Percentiles rank a stretch among this genome's conserved stretches.
These are phyloP conservation scores for Apotomis capreana DNA, from an alignment of 2,888 invertebrate genomes.

Conservation along the genomic window DNA sequence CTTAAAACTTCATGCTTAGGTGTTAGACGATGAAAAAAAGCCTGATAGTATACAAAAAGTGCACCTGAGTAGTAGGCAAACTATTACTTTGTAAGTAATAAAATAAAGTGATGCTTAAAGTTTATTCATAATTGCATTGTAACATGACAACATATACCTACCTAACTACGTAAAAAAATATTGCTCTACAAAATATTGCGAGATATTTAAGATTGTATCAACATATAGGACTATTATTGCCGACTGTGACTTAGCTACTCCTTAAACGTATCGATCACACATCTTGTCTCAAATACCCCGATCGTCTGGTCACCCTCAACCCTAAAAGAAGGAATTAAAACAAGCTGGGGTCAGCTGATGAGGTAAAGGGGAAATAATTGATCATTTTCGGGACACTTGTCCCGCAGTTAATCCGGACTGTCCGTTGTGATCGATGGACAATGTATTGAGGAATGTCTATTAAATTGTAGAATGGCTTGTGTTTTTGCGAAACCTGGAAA, in stretches of 20 bases:
- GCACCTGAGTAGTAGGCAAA: no score
- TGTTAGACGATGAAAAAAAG: no score
- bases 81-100: no score
- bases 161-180: no score
- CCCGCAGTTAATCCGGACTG: slow-evolving; percentile 69
- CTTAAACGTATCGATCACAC: background rate
- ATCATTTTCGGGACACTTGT: slow-evolving; percentile 82
- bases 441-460: slow-evolving; percentile 63
- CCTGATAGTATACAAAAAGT: no score
- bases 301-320: slow-evolving; percentile 58
- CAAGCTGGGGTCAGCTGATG: slow-evolving; percentile 76
- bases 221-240: background rate
- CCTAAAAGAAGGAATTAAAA: slow-evolving; percentile 78
- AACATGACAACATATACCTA: no score
- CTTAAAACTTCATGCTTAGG: no score
- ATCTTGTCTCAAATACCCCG: slow-evolving; percentile 25
- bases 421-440: slow-evolving; percentile 64
- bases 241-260: background rate
- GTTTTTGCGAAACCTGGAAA: slow-evolving; percentile 28
- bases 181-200: no score
- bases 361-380: slow-evolving; percentile 81
- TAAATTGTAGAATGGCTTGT: slow-evolving; percentile 51
- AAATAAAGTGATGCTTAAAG: no score
- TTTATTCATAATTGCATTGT: no score
- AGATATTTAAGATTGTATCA: background rate